phyloP scores from a whole-genome alignment of 2,888 invertebrate genomes.

The Euzetes globulus region DNA sequence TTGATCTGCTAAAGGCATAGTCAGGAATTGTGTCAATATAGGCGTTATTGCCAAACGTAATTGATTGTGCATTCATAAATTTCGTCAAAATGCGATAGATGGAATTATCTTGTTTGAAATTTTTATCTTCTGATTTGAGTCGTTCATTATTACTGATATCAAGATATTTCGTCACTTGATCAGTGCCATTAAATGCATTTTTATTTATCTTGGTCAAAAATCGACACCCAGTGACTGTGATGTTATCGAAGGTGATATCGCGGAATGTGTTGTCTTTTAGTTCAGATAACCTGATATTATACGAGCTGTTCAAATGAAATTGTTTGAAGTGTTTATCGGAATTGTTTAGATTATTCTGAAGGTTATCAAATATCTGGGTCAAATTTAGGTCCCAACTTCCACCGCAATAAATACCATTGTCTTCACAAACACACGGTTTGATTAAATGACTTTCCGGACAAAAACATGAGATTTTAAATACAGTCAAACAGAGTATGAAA shows the following conservation, averaged over 20 bases:
- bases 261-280: background rate
- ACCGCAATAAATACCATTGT: background rate
- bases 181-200: background rate
- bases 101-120: background rate
- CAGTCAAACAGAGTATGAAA: too few relatives aligned
- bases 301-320: background rate
- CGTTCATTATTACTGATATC: background rate
- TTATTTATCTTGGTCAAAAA: background rate
- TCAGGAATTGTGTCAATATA: too few relatives aligned
- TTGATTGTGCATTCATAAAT: background rate
- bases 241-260: background rate
- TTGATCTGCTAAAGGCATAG: too few relatives aligned
- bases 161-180: background rate
- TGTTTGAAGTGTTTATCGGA: background rate
- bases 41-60: too few relatives aligned
- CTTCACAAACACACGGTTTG: background rate
- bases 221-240: background rate
- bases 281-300: background rate
- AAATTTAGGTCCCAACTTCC: background rate
- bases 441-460: background rate
- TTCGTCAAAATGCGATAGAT: too few relatives aligned
- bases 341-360: background rate
- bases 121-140: background rate
- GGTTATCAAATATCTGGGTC: background rate
- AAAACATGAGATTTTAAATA: too few relatives aligned